Evolutionary conservation across 2,888 invertebrate species (phyloP).

Genomic region (Girardia tigrina): DNA sequence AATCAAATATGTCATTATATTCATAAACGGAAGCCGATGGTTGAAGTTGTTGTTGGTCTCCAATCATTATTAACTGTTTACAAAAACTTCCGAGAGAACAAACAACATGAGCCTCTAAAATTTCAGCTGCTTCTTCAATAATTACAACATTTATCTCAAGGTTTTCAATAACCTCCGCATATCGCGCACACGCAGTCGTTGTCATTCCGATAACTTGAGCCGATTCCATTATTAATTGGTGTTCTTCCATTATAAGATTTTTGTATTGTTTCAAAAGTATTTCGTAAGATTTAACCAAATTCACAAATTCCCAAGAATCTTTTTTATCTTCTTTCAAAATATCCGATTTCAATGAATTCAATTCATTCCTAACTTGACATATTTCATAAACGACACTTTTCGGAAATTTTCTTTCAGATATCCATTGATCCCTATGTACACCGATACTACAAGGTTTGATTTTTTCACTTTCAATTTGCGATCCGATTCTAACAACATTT

Average conservation of each 20-base stretch:
- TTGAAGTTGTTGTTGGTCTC: not conserved
- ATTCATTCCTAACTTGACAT: not conserved
- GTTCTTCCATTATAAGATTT: not conserved
- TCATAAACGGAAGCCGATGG: not conserved
- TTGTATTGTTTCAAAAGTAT: not conserved
- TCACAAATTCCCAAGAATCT: not conserved
- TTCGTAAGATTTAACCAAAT: not conserved
- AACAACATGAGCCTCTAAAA: not conserved
- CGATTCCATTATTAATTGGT: not conserved
- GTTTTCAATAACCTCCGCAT: not conserved
- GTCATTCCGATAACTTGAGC: not conserved
- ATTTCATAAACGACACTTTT: not conserved
- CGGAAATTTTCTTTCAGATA: not conserved
- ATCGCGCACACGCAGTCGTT: not conserved
- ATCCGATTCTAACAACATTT: not conserved
- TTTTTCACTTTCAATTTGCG: not conserved
- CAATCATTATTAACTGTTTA: not conserved
- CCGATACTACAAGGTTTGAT: not conserved
- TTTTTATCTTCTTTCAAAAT: not conserved
- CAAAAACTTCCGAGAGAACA: not conserved
- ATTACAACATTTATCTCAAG: not conserved
- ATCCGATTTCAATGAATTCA: not conserved
- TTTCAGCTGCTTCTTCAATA: not conserved
- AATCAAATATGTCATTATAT: not conserved
- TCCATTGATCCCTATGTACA: not conserved